These are phyloP conservation scores for Automeris io DNA, from an alignment of 2,888 invertebrate genomes.

Conservation along the genomic window DNA sequence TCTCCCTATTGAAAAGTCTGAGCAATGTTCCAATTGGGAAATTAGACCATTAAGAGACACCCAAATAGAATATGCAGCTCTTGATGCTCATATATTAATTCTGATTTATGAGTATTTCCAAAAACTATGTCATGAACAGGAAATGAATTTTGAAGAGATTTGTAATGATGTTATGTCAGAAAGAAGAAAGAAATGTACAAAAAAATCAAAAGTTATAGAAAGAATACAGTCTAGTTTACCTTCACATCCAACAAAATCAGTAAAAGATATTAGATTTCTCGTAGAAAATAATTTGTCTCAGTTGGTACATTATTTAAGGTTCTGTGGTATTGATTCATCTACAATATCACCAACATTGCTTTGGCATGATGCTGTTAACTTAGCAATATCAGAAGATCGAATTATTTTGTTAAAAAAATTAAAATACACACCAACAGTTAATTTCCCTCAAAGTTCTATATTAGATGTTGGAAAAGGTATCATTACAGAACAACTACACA, in stretches of 20 bases:
- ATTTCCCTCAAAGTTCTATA: conserved; percentile 68
- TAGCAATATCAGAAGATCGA: conserved; percentile 55
- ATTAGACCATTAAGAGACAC: conserved; percentile 85
- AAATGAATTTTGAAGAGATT: conserved; percentile 79
- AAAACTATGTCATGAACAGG: conserved; percentile 52
- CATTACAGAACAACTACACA: conserved; percentile 79
- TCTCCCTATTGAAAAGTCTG: conserved; percentile 87
- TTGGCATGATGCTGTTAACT: conserved; percentile 60
- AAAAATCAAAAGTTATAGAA: conserved; percentile 47
- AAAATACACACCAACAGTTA: conserved; percentile 73
- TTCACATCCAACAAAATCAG: conserved; percentile 26
- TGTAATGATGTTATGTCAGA: conserved; percentile 78
- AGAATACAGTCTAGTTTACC: conserved; percentile 29
- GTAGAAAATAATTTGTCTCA: conserved; percentile 46
- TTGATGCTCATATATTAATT: conserved; percentile 92
- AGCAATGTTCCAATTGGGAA: conserved; percentile 95
- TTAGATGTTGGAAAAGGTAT: conserved; percentile 76
- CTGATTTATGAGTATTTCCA: conserved; percentile 85
- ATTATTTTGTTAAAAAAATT: conserved; percentile 45
- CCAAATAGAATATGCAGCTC: conserved; percentile 89
- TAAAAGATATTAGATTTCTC: conserved; percentile 45
- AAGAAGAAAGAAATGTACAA: conserved; percentile 64
- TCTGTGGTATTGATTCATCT: conserved; percentile 78
- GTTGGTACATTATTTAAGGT: conserved; percentile 53
- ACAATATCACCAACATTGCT: conserved; percentile 76